Conservation (phyloP, 2,888 invertebrate species). For the Maniola hyperantus region DNA sequence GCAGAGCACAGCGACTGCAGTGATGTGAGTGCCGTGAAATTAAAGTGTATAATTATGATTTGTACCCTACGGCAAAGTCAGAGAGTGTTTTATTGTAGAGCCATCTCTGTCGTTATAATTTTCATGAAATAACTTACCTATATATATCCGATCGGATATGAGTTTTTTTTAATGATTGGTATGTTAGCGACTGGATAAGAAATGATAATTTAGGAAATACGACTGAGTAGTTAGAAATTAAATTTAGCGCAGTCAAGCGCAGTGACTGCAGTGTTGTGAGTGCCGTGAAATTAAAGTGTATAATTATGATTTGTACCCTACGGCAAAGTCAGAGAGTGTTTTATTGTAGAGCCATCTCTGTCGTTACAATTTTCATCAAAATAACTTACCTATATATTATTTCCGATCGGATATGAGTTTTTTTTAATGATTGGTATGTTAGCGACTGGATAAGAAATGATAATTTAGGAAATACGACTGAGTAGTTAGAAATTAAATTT, state of each 20-base stretch:
- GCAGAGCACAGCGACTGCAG: conserved; percentile 24
- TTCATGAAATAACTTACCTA: not conserved
- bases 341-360: conserved; percentile 1
- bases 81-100: conserved; percentile 2
- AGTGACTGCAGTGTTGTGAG: conserved; percentile 20
- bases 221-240: too few relatives aligned
- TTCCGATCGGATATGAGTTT: too few relatives aligned
- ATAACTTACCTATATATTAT: not conserved
- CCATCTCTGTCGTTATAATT: not conserved
- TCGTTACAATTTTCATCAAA: not conserved
- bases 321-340: conserved; percentile 2
- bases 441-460: too few relatives aligned
- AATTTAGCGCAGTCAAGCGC: conserved; percentile 25
- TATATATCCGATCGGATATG: too few relatives aligned
- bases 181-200: too few relatives aligned
- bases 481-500: too few relatives aligned
- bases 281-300: conserved; percentile 19
- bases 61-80: conserved; percentile 7
- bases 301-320: conserved; percentile 19
- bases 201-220: too few relatives aligned
- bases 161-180: too few relatives aligned
- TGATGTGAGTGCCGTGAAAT: conserved; percentile 18
- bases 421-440: too few relatives aligned
- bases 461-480: too few relatives aligned
- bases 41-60: conserved; percentile 21